Conservation (phyloP, 2,113 vertebrate genomes). For the Cnemophilus loriae region DNA sequence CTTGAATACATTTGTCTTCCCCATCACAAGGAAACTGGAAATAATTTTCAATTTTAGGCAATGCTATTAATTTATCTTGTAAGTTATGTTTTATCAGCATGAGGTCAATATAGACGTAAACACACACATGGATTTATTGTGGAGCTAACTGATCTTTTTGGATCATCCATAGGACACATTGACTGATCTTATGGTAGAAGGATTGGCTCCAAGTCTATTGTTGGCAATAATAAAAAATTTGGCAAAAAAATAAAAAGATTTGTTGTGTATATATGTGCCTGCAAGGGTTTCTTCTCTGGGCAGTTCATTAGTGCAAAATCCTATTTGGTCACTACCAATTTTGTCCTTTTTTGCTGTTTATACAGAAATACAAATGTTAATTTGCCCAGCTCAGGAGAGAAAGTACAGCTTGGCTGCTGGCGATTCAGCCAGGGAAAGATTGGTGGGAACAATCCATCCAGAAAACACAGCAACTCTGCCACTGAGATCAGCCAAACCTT, state of each 20-base stretch:
- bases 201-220: neutral
- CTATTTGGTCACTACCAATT: neutral
- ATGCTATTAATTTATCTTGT: neutral
- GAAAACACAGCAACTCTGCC: constrained; percentile 42
- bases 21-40: neutral
- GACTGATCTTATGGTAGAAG: neutral
- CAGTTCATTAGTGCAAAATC: neutral
- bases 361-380: constrained; percentile 44
- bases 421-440: neutral
- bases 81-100: neutral
- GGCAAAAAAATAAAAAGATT: neutral
- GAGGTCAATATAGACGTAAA: neutral
- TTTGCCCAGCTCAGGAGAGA: constrained; percentile 1
- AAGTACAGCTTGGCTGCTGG: neutral
- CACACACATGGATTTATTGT: neutral
- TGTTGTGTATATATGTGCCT: neutral
- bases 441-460: constrained; percentile 36
- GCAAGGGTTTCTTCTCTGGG: neutral
- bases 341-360: neutral
- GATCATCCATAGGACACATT: neutral
- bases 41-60: neutral
- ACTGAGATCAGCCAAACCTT: neutral
- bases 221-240: neutral
- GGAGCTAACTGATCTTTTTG: neutral
- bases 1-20: neutral